Conservation (phyloP, 2,888 invertebrate species). For the Xylota sylvarum region DNA sequence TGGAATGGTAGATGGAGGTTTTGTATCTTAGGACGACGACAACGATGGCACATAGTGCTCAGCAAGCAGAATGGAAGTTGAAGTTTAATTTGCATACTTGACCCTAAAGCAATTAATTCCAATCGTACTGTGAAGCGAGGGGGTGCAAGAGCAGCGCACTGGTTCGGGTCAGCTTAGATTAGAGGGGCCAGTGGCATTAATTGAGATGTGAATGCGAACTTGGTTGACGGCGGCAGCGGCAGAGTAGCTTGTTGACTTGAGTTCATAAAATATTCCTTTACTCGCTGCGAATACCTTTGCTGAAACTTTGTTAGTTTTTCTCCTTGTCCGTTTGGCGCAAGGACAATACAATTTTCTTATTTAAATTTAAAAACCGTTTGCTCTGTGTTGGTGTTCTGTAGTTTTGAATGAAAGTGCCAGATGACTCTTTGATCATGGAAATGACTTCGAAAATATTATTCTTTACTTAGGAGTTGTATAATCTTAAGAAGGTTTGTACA, state of each 20-base stretch:
- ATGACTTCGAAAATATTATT: slow-evolving; percentile 6
- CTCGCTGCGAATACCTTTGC: neutral
- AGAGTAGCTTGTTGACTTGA: slow-evolving; percentile 37
- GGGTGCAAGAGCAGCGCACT: neutral
- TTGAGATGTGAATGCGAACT: slow-evolving; percentile 22
- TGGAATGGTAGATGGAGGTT: slow-evolving; percentile 24
- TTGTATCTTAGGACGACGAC: slow-evolving; percentile 36
- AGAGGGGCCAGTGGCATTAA: slow-evolving; percentile 42
- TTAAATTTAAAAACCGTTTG: slow-evolving; percentile 35
- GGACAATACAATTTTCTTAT: slow-evolving; percentile 61
- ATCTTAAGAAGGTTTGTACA: too few relatives aligned
- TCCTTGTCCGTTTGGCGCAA: neutral
- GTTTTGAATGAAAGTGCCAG: slow-evolving; percentile 3
- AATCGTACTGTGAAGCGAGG: slow-evolving; percentile 9
- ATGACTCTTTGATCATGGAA: slow-evolving; percentile 4
- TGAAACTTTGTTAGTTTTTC: slow-evolving; percentile 31
- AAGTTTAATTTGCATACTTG: slow-evolving; percentile 79
- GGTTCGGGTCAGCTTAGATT: slow-evolving; percentile 4
- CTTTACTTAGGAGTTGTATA: neutral
- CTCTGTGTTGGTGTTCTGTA: neutral
- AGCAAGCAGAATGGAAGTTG: slow-evolving; percentile 57
- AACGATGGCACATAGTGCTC: neutral
- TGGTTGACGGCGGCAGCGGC: neutral
- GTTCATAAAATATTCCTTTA: slow-evolving; percentile 55
- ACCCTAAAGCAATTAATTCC: slow-evolving; percentile 75